Conservation (phyloP, 2,113 vertebrate genomes). For the Tachysurus fulvidraco region DNA sequence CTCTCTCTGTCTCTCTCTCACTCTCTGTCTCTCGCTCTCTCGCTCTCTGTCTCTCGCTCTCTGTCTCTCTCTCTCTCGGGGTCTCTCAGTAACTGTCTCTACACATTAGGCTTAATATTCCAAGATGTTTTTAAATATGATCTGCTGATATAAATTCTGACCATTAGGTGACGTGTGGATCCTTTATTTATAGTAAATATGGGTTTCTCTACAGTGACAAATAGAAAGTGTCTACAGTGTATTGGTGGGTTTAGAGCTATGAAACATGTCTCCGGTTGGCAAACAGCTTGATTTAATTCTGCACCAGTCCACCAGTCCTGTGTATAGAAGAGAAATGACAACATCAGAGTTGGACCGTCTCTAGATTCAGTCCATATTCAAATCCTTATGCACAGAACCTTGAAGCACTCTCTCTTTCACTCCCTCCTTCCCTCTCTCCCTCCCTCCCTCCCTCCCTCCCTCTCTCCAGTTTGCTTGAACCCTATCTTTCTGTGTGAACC, state of each 20-base stretch:
- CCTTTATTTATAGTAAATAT: neutral
- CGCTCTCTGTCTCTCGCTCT: too few relatives aligned
- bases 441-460: slow-evolving; percentile 5
- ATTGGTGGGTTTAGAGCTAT: neutral
- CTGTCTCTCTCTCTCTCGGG: too few relatives aligned
- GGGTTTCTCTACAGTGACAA: neutral
- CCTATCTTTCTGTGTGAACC: slow-evolving; percentile 54
- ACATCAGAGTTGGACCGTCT: neutral
- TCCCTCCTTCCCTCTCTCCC: slow-evolving; percentile 25
- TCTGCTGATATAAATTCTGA: neutral
- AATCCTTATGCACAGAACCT: slow-evolving; percentile 39
- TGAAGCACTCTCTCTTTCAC: slow-evolving; percentile 54
- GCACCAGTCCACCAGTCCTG: neutral
- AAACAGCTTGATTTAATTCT: neutral
- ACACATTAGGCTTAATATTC: neutral
- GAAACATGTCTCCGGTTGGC: neutral
- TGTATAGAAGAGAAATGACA: neutral
- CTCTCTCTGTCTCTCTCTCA: too few relatives aligned
- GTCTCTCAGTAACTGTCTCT: too few relatives aligned
- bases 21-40: too few relatives aligned
- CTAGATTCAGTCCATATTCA: neutral
- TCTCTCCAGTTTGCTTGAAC: slow-evolving; percentile 60
- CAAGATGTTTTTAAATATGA: neutral
- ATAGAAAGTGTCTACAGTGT: neutral
- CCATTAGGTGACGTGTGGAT: neutral